A percentile compares a stretch with the other conserved stretches of the same genome.
Conservation (phyloP, 1,140 invertebrate species). For the Hycleus cichorii region DNA sequence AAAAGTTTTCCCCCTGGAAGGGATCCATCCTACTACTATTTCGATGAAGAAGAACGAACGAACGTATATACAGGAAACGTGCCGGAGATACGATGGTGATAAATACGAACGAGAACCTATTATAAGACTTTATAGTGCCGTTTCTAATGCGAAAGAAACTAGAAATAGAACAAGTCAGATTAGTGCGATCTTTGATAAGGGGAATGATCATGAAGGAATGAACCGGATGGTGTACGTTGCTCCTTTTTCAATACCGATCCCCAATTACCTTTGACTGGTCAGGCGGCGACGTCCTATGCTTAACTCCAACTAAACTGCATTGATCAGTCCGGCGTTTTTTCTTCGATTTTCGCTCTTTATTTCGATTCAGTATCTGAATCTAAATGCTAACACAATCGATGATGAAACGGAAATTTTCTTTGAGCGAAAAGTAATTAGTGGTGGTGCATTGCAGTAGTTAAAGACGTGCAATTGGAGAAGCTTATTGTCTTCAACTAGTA, state of each 20-base stretch:
- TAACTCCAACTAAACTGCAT: constrained; percentile 18
- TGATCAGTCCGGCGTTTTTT: constrained; percentile 23
- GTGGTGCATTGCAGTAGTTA: no score
- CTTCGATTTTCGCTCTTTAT: constrained; percentile 4
- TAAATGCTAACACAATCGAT: no score
- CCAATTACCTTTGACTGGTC: constrained; percentile 23
- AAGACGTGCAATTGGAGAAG: no score
- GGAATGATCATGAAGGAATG: neutral
- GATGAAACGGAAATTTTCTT: no score
- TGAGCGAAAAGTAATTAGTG: no score
- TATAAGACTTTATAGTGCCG: constrained; percentile 27
- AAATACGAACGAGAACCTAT: constrained; percentile 29
- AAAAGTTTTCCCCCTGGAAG: constrained; percentile 11
- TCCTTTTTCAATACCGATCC: constrained; percentile 14
- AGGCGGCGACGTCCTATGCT: neutral
- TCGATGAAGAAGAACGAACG: no score
- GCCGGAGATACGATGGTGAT: constrained; percentile 33
- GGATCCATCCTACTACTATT: no score
- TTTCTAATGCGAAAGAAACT: constrained; percentile 30
- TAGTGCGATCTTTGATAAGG: constrained; percentile 27
- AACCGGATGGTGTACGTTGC: no score
- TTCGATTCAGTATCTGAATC: neutral
- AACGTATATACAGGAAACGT: constrained; percentile 23
- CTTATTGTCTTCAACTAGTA: no score
- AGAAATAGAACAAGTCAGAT: constrained; percentile 33